Evolutionary conservation across 2,888 invertebrate species (phyloP).

Genomic region (Syritta pipiens): DNA sequence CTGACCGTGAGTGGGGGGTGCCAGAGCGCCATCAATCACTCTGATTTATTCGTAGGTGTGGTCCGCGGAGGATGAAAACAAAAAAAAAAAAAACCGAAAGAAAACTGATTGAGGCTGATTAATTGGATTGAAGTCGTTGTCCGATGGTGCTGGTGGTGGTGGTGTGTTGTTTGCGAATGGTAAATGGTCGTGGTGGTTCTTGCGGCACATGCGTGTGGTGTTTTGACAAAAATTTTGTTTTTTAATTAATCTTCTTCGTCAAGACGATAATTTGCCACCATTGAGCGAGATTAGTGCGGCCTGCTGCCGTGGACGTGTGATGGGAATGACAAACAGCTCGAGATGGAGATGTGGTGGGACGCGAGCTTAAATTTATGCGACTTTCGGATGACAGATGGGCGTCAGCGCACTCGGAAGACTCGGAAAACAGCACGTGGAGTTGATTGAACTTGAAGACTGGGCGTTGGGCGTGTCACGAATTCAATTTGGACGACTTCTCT

Average conservation of each 20-base stretch:
- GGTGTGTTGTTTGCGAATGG: slow-evolving; percentile 9
- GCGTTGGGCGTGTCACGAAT: no score
- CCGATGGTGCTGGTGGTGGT: slow-evolving; percentile 18
- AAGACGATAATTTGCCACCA: slow-evolving; percentile 37
- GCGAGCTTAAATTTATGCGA: no score
- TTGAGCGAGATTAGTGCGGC: background rate
- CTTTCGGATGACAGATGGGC: background rate
- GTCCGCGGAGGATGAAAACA: slow-evolving; percentile 12
- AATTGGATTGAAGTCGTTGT: slow-evolving; percentile 53
- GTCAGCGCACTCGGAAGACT: no score
- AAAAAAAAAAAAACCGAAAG: slow-evolving; percentile 5
- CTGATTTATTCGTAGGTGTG: slow-evolving; percentile 52
- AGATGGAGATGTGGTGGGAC: no score
- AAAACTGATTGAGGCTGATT: slow-evolving; percentile 57
- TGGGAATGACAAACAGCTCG: slow-evolving; percentile 20
- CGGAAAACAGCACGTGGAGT: no score
- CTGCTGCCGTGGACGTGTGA: background rate
- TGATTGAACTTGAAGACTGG: no score
- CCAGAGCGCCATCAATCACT: slow-evolving; percentile 55
- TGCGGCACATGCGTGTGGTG: slow-evolving; percentile 22
- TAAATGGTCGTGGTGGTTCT: slow-evolving; percentile 21
- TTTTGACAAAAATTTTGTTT: slow-evolving; percentile 49
- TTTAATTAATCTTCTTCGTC: slow-evolving; percentile 23
- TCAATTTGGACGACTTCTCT: no score
- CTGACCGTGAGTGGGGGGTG: slow-evolving; percentile 9